A percentile compares a stretch with the other conserved stretches of the same genome.
phyloP scores from a whole-genome alignment of 2,113 vertebrate genomes.

The Theristicus caerulescens region DNA sequence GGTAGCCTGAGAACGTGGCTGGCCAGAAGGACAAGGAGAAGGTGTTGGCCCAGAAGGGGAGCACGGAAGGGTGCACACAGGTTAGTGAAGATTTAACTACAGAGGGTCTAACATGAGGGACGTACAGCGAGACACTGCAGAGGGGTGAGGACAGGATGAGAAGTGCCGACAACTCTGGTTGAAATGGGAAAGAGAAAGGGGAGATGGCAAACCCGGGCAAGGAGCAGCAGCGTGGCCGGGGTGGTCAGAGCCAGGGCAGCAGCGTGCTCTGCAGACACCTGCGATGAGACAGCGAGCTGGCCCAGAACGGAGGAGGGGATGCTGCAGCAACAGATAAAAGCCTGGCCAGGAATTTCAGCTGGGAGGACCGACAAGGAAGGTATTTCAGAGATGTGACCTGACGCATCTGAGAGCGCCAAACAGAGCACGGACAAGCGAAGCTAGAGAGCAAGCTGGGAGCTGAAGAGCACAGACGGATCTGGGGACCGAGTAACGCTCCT shows the following conservation, averaged over 20 bases:
- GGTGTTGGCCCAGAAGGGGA: not conserved
- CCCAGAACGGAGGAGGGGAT: not conserved
- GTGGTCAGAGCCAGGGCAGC: not conserved
- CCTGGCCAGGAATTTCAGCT: not conserved
- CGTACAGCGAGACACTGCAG: not conserved
- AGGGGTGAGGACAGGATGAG: not conserved
- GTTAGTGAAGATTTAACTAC: not conserved
- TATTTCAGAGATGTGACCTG: not conserved
- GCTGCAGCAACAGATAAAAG: not conserved
- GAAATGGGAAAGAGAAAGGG: not conserved
- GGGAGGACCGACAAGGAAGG: not conserved
- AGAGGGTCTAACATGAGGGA: not conserved
- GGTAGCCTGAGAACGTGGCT: not conserved
- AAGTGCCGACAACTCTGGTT: not conserved
- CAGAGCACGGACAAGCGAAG: not conserved
- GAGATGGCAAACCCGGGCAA: not conserved
- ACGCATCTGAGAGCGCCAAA: not conserved
- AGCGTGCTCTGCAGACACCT: not conserved
- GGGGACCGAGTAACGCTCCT: rapidly evolving
- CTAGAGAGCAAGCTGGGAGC: not conserved
- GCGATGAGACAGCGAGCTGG: rapidly evolving
- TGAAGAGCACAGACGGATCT: not conserved
- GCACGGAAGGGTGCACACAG: not conserved
- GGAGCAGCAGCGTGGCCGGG: not conserved
- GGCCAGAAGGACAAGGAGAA: not conserved